Conservation (phyloP, 1,140 invertebrate species). For the Acromyrmex echinatior region DNA sequence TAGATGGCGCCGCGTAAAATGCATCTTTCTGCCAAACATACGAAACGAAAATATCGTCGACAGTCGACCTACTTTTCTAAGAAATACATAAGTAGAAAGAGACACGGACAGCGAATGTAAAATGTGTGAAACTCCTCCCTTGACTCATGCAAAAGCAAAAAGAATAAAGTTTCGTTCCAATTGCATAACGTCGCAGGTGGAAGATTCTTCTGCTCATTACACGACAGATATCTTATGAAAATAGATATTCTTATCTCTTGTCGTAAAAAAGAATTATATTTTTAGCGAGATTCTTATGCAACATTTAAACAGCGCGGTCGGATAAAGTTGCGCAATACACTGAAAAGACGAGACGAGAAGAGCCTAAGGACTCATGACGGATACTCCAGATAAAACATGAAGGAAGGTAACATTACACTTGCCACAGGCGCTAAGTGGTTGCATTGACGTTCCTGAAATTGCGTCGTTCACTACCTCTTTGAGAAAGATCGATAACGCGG, state of each 20-base stretch:
- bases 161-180: conserved; percentile 27
- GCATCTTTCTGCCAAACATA: conserved; percentile 51
- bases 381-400: conserved; percentile 26
- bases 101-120: neutral
- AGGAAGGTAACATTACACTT: neutral
- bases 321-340: neutral
- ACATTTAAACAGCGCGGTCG: neutral
- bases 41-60: conserved; percentile 46
- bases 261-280: conserved; percentile 15
- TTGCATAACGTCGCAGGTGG: conserved; percentile 13
- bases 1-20: conserved; percentile 24
- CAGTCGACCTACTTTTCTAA: conserved; percentile 44
- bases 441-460: conserved; percentile 67
- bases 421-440: conserved; percentile 52
- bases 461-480: conserved; percentile 63
- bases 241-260: conserved; percentile 1
- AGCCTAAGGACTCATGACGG: conserved; percentile 7
- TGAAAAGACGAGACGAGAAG: neutral
- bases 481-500: conserved; percentile 65
- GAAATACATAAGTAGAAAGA: conserved; percentile 29
- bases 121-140: conserved; percentile 10
- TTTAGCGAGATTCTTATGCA: neutral
- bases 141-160: neutral
- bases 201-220: neutral
- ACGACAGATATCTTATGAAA: neutral